Evolutionary conservation across 1,140 invertebrate genomes (phyloP), one percentile per base, ranked within the genome.

Genomic region (Brachionus asplanchnoidis): DNA sequence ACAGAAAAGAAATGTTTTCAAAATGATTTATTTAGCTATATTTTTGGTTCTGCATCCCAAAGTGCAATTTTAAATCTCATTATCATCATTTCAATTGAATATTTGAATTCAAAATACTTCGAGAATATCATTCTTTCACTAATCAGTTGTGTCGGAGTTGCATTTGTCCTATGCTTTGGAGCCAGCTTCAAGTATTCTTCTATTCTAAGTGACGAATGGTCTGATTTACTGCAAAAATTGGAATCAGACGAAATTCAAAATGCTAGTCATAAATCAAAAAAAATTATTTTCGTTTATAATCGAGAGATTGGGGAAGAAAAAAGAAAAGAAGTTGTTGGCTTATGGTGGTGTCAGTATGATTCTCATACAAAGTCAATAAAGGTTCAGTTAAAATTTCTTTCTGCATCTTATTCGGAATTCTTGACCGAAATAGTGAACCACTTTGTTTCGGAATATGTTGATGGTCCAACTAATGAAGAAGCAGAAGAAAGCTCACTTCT

Each of bases 151-250:
- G 79, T 82, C 7, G 50, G 36, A 12, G 53, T 82, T 0, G 79
- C 79, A 32, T 82, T 82, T 82, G 9, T 82, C 5, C 14, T 82
- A 11, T 82, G 79, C 26, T 82, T 82, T 66, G 79, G 79, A 42
- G 32, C 79, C 40, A 82, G 79, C 60, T 68, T 82, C 36, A 60
- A 46, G 14, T 82, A 82, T 44, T 60, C 79, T n/a, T 65, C 79
- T n/a, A 65, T 82, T 44, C n/a, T 82, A 82, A 65, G 20, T 14
- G 20, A 26, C 8, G 79, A 82, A 82, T 82, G 50, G 79, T 44
- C 50, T 2, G 9, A 40, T 42, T 20, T 42, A 11, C 5, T 82
- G 23, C 12, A 44, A 60, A 82, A 65, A 65, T 9, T 44, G 14
- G 42, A 65, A 40, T 82, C 53, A 42, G 36, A 42, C 3, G 68